These are phyloP conservation scores for Venturia canescens DNA, from an alignment of 1,140 invertebrate species.

Conservation along the genomic window DNA sequence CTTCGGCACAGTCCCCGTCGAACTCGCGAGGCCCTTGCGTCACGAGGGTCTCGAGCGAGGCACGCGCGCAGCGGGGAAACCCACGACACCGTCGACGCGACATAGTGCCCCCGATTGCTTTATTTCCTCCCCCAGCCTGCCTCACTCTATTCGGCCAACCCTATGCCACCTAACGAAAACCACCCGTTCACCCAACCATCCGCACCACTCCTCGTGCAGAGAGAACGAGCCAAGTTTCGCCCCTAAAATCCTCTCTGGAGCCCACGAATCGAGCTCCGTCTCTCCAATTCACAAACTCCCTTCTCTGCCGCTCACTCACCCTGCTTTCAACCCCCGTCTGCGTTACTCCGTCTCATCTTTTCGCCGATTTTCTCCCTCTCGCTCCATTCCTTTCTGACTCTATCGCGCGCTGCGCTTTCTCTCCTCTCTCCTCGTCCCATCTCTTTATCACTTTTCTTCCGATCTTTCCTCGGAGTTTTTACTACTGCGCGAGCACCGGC, in stretches of 20 bases:
- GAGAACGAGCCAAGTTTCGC: constrained; percentile 2
- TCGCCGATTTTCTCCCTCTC: not conserved
- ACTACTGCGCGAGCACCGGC: not conserved
- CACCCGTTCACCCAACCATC: constrained; percentile 22
- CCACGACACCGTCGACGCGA: constrained; percentile 62
- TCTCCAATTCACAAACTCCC: not conserved
- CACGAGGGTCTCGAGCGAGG: too few relatives aligned
- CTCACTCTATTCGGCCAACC: constrained; percentile 64
- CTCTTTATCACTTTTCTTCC: constrained; percentile 26
- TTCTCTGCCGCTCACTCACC: not conserved
- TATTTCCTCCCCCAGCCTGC: constrained; percentile 66
- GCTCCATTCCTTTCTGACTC: not conserved
- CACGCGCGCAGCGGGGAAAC: not conserved
- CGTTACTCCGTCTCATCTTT: not conserved
- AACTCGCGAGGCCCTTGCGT: too few relatives aligned
- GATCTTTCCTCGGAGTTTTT: constrained; percentile 14
- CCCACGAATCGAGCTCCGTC: constrained; percentile 1
- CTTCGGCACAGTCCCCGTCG: too few relatives aligned
- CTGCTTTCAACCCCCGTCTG: not conserved
- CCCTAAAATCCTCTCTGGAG: constrained; percentile 23
- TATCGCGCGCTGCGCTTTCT: too few relatives aligned
- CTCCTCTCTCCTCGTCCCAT: not conserved
- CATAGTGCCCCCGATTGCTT: constrained; percentile 71
- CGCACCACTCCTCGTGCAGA: not conserved
- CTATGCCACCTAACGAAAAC: constrained; percentile 57